Conservation (phyloP, 2,888 invertebrate species). For the Metellina segmentata region DNA sequence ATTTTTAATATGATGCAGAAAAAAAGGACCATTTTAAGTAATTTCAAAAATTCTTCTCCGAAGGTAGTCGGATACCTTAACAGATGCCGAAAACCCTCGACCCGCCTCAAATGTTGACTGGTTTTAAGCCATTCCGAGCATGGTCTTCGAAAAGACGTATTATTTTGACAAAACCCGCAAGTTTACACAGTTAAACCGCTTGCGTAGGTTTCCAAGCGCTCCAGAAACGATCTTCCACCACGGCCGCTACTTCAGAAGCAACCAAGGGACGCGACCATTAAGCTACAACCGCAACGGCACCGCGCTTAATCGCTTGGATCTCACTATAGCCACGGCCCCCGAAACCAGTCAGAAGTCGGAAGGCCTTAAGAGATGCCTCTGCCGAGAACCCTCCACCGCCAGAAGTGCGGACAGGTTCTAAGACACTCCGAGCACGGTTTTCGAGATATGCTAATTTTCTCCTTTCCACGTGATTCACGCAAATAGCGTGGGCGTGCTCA, state of each 20-base stretch:
- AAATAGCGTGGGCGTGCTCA: slow-evolving; percentile 57
- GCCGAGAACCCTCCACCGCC: slow-evolving; percentile 23
- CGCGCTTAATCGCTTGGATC: not conserved
- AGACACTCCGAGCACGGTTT: slow-evolving; percentile 55
- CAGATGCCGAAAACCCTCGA: too few relatives aligned
- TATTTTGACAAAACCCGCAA: not conserved
- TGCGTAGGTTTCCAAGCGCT: not conserved
- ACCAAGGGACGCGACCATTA: not conserved
- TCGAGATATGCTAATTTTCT: slow-evolving; percentile 64
- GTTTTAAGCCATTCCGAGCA: not conserved
- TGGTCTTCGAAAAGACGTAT: not conserved
- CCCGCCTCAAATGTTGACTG: not conserved
- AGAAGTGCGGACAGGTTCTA: slow-evolving; percentile 69
- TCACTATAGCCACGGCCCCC: not conserved
- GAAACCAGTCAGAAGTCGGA: not conserved
- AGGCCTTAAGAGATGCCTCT: slow-evolving; percentile 49
- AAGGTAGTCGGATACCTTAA: too few relatives aligned
- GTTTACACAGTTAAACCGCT: not conserved
- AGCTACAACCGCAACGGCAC: not conserved
- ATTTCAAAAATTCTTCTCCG: too few relatives aligned
- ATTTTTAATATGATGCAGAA: too few relatives aligned
- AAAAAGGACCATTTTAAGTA: too few relatives aligned
- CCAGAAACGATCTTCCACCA: not conserved
- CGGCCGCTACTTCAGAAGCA: not conserved
- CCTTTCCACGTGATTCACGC: slow-evolving; percentile 42